These are phyloP conservation scores for Porites cylindrica DNA, from an alignment of 92 coral and sea anemone species.

Conservation along the genomic window DNA sequence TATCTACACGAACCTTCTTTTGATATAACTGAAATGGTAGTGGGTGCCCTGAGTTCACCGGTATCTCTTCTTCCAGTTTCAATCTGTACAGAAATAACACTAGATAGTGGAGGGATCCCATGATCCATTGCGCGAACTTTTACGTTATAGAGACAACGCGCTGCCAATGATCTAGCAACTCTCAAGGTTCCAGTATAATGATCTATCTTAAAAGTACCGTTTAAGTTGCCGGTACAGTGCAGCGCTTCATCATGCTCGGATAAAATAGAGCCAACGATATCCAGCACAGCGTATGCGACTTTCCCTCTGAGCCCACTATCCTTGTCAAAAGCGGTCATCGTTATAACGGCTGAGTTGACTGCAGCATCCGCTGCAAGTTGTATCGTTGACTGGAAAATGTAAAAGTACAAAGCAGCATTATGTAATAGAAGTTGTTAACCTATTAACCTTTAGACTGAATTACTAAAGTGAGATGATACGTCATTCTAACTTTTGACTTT, in stretches of 20 bases:
- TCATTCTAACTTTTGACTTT: too few relatives aligned
- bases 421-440: neutral
- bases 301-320: constrained; percentile 61
- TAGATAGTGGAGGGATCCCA: constrained; percentile 65
- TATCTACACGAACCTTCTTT: constrained; percentile 47
- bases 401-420: neutral
- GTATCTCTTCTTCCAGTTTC: constrained; percentile 51
- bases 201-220: constrained; percentile 55
- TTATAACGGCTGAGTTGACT: constrained; percentile 36
- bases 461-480: too few relatives aligned
- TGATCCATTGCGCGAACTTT: constrained; percentile 69
- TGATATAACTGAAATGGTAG: constrained; percentile 48
- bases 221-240: constrained; percentile 49
- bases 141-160: constrained; percentile 61
- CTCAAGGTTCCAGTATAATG: constrained; percentile 57
- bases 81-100: constrained; percentile 34
- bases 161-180: constrained; percentile 52
- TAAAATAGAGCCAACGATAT: constrained; percentile 14
- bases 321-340: constrained; percentile 52
- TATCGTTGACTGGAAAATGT: constrained; percentile 1
- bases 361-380: constrained; percentile 28
- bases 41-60: constrained; percentile 10
- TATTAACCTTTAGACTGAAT: too few relatives aligned
- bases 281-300: constrained; percentile 27
- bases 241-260: constrained; percentile 4